phyloP scores from a whole-genome alignment of 2,113 vertebrate species.

The Agapornis roseicollis region DNA sequence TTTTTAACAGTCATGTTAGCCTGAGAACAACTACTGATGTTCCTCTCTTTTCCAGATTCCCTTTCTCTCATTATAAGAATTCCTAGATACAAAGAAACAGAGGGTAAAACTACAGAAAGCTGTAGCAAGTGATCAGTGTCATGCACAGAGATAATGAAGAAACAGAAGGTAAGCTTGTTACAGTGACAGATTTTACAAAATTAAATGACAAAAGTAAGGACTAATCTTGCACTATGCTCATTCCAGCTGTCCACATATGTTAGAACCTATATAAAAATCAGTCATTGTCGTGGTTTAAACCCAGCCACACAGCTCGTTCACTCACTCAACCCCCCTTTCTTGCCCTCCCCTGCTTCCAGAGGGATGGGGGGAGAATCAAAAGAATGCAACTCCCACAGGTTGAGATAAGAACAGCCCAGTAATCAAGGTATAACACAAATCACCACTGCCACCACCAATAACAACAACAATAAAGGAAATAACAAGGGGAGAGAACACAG shows the following conservation, averaged over 20 bases:
- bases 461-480: too few species aligned
- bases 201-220: not conserved
- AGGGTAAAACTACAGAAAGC: not conserved
- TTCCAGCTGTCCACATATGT: not conserved
- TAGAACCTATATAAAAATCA: not conserved
- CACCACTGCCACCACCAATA: too few species aligned
- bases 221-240: not conserved
- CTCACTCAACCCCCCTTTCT: too few species aligned
- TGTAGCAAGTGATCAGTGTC: not conserved
- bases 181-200: not conserved
- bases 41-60: not conserved
- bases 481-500: too few species aligned
- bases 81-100: not conserved
- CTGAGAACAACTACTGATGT: not conserved
- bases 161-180: not conserved
- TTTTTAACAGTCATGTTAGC: not conserved
- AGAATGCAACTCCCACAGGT: too few species aligned
- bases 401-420: too few species aligned
- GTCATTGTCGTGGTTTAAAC: too few species aligned
- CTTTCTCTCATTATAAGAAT: constrained; percentile 5
- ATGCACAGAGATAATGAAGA: not conserved
- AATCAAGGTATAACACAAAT: too few species aligned
- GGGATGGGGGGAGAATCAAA: too few species aligned
- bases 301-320: too few species aligned
- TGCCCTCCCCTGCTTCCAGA: too few species aligned